Conservation (phyloP, 2,888 invertebrate genomes). For the Plagiodera versicolora region DNA sequence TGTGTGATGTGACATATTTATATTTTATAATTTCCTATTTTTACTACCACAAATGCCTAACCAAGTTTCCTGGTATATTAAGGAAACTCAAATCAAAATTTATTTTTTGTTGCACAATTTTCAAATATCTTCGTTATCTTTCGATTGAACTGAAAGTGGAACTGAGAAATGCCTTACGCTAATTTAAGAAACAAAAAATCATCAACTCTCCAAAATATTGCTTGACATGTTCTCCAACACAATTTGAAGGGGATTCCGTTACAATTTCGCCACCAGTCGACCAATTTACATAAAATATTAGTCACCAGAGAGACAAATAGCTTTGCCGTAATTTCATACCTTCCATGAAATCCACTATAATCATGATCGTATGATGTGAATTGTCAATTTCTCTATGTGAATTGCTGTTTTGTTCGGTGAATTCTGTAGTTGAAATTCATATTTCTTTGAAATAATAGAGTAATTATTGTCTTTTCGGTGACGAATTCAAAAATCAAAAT, state of each 20-base stretch:
- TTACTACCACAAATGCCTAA: constrained; percentile 37
- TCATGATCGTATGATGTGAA: no score
- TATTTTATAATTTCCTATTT: constrained; percentile 39
- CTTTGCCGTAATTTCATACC: no score
- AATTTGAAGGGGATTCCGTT: constrained; percentile 20
- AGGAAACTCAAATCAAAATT: neutral
- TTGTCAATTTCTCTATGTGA: no score
- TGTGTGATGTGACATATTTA: constrained; percentile 47
- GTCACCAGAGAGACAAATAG: neutral
- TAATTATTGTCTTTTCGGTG: neutral
- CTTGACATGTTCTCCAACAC: constrained; percentile 20
- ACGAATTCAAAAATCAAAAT: neutral
- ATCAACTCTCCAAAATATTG: constrained; percentile 20
- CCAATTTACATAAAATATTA: constrained; percentile 6
- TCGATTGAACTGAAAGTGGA: constrained; percentile 18
- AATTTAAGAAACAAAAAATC: constrained; percentile 23
- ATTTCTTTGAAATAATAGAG: no score
- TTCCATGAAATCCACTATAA: no score
- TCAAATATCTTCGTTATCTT: neutral
- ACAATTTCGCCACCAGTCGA: neutral
- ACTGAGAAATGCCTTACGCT: constrained; percentile 30
- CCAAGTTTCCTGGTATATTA: constrained; percentile 22
- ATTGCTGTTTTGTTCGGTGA: no score
- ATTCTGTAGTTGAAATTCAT: no score
- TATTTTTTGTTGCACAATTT: neutral